Evolutionary conservation across 2,888 invertebrate species (phyloP).

Genomic region (Notocelia uddmanniana): DNA sequence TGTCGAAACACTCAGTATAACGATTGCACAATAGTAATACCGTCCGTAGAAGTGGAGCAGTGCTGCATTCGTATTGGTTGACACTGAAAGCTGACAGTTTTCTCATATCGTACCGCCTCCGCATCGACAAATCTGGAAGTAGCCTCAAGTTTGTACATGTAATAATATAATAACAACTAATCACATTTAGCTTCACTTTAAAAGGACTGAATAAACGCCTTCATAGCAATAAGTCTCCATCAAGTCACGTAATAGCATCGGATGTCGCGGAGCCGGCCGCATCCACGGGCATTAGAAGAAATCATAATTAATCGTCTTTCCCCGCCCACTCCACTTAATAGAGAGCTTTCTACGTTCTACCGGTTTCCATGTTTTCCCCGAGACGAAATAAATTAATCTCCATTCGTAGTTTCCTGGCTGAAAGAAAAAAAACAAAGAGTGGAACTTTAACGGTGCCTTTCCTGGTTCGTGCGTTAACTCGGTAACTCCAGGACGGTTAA

Average conservation of each 20-base stretch:
- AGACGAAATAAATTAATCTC: constrained; percentile 84
- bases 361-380: constrained; percentile 81
- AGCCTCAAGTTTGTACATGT: no score
- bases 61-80: no score
- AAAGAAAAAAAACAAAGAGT: constrained; percentile 70
- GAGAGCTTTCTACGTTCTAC: constrained; percentile 69
- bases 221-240: constrained; percentile 51
- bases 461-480: constrained; percentile 50
- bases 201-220: constrained; percentile 30
- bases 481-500: constrained; percentile 43
- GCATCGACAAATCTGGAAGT: no score
- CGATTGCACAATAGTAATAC: no score
- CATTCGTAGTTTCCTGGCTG: constrained; percentile 66
- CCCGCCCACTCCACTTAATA: constrained; percentile 79
- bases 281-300: constrained; percentile 78
- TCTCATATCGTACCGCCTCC: no score
- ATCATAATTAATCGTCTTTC: constrained; percentile 83
- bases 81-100: no score
- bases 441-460: constrained; percentile 60
- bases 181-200: background rate
- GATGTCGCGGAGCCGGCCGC: constrained; percentile 55
- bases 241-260: constrained; percentile 61
- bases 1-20: no score
- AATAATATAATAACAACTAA: constrained; percentile 3
- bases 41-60: no score